Base-by-base conservation (phyloP, 2,888 invertebrate genomes). In the Melanostoma mellinum region DNA sequence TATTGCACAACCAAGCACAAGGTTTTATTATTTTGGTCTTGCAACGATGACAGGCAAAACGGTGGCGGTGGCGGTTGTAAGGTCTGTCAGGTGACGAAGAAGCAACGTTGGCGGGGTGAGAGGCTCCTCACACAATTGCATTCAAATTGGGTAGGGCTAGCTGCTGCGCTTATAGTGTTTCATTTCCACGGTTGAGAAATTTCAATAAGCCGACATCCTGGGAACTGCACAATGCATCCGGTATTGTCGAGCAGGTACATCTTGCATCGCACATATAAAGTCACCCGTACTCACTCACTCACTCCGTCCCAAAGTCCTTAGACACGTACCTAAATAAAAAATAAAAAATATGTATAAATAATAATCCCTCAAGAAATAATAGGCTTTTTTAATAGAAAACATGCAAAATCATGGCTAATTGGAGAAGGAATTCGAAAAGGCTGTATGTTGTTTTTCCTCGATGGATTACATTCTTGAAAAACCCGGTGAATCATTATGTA, bases 121-220 rank as follows among this genome's bases (percentile, higher is more conserved):
- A 1, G 42, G 53, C 36, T 20, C 35, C 55, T 56, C 69, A 60
- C 33, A 61, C 38, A 42, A 38, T 72, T 52, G 30, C 20, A 50
- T 53, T 42, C 48, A 68, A 61, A 68, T 10, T n/a, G 40, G 10
- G 48, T 36, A 55, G 74, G 71, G 76, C 61, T 65, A 52, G 75
- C 44, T 65, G 63, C 35, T 69, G 46, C 61, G 82, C 69, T 82
- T 74, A 71, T 84, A 65, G 84, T 84, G 67, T 84, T 79, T 75
- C 67, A 65, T 71, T 75, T 79, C 78, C 61, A 84, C 67, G 84
- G 79, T 79, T 84, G 71, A 84, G 50, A 67, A 79, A 35, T 84
- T 84, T 84, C 79, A 71, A 84, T 84, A 79, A 75, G 79, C 65
- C 65, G 67, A 84, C 79, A 79, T 84, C 84, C 68, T 79, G 79